Conservation (phyloP, 2,888 invertebrate genomes). For the Nymphalis c-album region DNA sequence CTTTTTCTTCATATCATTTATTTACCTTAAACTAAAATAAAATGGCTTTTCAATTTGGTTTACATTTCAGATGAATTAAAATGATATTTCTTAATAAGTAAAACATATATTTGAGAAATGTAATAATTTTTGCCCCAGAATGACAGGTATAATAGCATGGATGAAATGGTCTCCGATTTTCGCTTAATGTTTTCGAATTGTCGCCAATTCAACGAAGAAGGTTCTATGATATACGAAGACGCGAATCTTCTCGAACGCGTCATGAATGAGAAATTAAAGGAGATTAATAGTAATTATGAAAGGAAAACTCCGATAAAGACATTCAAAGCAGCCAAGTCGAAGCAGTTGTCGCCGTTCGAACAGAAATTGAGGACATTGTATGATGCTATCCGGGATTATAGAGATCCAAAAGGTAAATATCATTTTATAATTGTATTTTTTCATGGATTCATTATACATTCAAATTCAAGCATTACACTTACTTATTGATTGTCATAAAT, state of each 20-base stretch:
- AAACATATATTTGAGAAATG: too few relatives aligned
- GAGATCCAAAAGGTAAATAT: conserved; percentile 74
- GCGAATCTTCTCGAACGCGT: conserved; percentile 93
- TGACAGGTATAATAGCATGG: conserved; percentile 90
- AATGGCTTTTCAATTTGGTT: too few relatives aligned
- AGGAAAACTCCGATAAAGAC: conserved; percentile 80
- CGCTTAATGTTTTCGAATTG: conserved; percentile 98
- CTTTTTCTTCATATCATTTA: too few relatives aligned
- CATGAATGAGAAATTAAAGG: conserved; percentile 90
- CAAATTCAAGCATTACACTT: too few relatives aligned
- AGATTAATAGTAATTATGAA: conserved; percentile 83
- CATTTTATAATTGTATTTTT: not conserved
- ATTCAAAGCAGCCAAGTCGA: conserved; percentile 60
- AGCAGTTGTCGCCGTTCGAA: conserved; percentile 82
- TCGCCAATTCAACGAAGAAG: conserved; percentile 96
- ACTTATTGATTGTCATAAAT: too few relatives aligned
- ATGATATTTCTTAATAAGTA: too few relatives aligned
- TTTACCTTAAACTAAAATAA: too few relatives aligned
- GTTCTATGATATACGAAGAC: conserved; percentile 97
- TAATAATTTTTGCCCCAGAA: conserved; percentile 58
- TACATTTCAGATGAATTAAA: too few relatives aligned
- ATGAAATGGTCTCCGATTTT: conserved; percentile 93
- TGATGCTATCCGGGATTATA: conserved; percentile 93
- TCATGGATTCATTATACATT: too few relatives aligned
- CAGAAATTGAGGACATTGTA: conserved; percentile 92